Conservation (phyloP, 1,140 invertebrate genomes). For the Limonius californicus region DNA sequence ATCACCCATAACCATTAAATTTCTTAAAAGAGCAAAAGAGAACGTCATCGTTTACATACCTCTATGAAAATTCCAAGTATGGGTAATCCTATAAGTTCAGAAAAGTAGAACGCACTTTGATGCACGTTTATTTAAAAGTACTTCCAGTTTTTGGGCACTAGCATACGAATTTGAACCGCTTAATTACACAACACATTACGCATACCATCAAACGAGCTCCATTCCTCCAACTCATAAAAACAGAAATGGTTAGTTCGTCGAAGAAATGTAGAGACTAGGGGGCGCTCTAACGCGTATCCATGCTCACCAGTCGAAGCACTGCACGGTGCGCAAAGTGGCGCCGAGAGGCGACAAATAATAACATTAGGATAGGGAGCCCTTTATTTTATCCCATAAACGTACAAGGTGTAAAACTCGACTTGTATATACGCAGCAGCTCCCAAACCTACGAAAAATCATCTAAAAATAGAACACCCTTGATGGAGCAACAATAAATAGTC, state of each 20-base stretch:
- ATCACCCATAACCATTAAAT: neutral
- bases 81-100: neutral
- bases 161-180: neutral
- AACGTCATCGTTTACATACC: conserved; percentile 1
- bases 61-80: neutral
- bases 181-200: neutral
- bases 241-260: neutral
- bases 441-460: too few species aligned
- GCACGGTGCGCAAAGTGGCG: too few species aligned
- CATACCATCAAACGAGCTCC: neutral
- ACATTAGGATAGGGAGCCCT: too few species aligned
- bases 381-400: too few species aligned
- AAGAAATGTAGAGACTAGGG: too few species aligned
- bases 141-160: neutral
- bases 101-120: neutral
- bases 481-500: too few species aligned
- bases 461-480: too few species aligned
- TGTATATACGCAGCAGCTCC: too few species aligned
- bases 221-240: neutral
- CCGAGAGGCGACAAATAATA: too few species aligned
- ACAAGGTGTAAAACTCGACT: too few species aligned
- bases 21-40: neutral
- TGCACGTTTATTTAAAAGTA: neutral
- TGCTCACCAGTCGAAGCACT: too few species aligned
- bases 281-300: too few species aligned